Percentiles rank a stretch among this genome's conserved stretches.
These are phyloP conservation scores for Potamarius usumacintae DNA, from an alignment of 2,113 vertebrate species.

Conservation along the genomic window DNA sequence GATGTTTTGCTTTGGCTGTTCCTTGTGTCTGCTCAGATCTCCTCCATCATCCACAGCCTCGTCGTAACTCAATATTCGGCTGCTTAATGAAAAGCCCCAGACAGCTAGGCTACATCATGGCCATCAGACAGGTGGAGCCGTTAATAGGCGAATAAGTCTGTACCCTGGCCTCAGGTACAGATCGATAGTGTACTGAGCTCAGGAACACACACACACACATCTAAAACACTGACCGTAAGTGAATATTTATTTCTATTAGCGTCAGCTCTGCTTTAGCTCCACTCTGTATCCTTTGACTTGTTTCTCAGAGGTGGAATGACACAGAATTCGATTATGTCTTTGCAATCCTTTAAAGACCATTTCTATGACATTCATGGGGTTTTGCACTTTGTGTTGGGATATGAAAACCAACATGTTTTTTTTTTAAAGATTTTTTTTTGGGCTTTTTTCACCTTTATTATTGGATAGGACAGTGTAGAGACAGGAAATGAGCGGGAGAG, in stretches of 20 bases:
- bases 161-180: constrained; percentile 54
- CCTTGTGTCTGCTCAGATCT: neutral
- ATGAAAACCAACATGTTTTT: neutral
- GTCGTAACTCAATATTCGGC: constrained; percentile 60
- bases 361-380: neutral
- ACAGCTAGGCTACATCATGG: constrained; percentile 66
- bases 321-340: neutral
- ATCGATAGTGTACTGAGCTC: constrained; percentile 73
- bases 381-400: neutral
- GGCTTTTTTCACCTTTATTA: too few relatives aligned
- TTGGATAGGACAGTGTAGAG: too few relatives aligned
- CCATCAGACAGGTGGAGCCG: constrained; percentile 67
- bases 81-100: constrained; percentile 66
- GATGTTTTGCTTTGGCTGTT: neutral
- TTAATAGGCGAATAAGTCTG: constrained; percentile 76
- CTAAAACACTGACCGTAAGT: constrained; percentile 9
- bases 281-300: neutral
- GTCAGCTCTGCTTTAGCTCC: constrained; percentile 3
- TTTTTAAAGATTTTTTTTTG: too few relatives aligned
- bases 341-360: neutral
- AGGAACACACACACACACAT: constrained; percentile 44
- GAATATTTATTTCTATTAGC: constrained; percentile 33
- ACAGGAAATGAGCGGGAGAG: too few relatives aligned
- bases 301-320: neutral
- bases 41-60: constrained; percentile 38